These are phyloP conservation scores for Tetheella fluctuosa DNA, from an alignment of 2,888 invertebrate species.

Conservation along the genomic window DNA sequence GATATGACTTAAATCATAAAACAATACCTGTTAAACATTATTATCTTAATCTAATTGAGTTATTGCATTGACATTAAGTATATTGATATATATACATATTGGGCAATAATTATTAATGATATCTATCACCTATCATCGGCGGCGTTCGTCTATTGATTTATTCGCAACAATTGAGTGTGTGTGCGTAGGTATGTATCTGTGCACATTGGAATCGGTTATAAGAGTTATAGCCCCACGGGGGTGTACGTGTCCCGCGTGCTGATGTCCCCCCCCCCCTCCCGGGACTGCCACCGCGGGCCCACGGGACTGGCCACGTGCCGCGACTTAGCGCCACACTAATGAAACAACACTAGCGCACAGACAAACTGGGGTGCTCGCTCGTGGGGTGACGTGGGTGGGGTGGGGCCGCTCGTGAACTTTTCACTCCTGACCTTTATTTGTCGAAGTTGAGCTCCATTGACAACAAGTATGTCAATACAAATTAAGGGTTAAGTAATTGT, in stretches of 20 bases:
- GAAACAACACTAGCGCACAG: not conserved
- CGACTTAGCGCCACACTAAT: constrained; percentile 17
- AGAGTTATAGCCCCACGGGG: not conserved
- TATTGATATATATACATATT: not conserved
- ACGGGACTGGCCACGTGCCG: constrained; percentile 18
- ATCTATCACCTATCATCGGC: not conserved
- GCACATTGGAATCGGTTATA: not conserved
- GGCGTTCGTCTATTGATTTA: not conserved
- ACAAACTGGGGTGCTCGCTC: too few species aligned
- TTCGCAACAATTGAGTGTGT: not conserved
- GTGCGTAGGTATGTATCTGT: not conserved
- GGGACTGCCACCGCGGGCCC: constrained; percentile 3
- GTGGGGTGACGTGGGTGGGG: too few species aligned
- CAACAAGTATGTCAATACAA: not conserved
- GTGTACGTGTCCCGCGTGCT: not conserved
- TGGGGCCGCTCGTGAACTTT: constrained; percentile 21
- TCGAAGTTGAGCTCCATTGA: not conserved
- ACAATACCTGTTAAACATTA: not conserved
- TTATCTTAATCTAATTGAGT: not conserved
- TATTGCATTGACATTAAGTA: not conserved
- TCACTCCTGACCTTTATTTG: constrained; percentile 17
- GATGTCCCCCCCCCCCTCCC: not conserved
- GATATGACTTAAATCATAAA: too few species aligned
- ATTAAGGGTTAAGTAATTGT: not conserved
- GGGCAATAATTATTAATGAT: not conserved